These are phyloP conservation scores for Catajapyx aquilonaris DNA, from an alignment of 1,140 invertebrate genomes.

Conservation along the genomic window DNA sequence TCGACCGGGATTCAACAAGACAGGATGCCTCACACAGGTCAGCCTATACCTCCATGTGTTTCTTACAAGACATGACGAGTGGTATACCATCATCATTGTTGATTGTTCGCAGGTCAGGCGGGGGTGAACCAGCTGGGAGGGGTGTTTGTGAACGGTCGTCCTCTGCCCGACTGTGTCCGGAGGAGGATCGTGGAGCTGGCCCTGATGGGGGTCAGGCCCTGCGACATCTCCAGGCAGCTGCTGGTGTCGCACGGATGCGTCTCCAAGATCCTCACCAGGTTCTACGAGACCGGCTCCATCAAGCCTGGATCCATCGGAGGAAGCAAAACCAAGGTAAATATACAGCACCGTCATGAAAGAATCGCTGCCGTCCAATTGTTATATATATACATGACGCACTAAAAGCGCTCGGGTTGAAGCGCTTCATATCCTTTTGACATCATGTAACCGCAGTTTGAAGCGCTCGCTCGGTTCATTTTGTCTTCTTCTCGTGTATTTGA, in stretches of 20 bases:
- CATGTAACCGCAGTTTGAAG: background rate
- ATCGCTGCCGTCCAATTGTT: background rate
- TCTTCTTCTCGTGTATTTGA: background rate
- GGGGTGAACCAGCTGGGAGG: slow-evolving; percentile 91
- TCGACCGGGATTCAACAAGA: too few species aligned
- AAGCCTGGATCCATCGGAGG: slow-evolving; percentile 75
- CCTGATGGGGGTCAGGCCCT: slow-evolving; percentile 72
- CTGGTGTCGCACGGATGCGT: slow-evolving; percentile 90
- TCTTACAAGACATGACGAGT: too few species aligned
- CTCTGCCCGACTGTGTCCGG: slow-evolving; percentile 80
- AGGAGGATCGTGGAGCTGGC: slow-evolving; percentile 84
- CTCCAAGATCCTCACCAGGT: slow-evolving; percentile 92
- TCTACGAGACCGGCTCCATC: slow-evolving; percentile 86
- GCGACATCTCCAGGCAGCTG: slow-evolving; percentile 85
- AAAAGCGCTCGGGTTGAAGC: too few species aligned
- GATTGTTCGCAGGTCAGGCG: slow-evolving; percentile 56
- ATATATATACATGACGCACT: too few species aligned
- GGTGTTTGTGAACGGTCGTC: slow-evolving; percentile 88
- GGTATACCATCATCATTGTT: too few species aligned
- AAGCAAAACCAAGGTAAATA: slow-evolving; percentile 74
- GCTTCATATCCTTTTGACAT: background rate
- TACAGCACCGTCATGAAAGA: background rate
- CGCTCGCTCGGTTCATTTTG: background rate
- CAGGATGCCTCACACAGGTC: too few species aligned
- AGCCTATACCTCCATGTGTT: too few species aligned